phyloP scores from a whole-genome alignment of 2,888 invertebrate genomes.

The Tolmerus cingulatus region DNA sequence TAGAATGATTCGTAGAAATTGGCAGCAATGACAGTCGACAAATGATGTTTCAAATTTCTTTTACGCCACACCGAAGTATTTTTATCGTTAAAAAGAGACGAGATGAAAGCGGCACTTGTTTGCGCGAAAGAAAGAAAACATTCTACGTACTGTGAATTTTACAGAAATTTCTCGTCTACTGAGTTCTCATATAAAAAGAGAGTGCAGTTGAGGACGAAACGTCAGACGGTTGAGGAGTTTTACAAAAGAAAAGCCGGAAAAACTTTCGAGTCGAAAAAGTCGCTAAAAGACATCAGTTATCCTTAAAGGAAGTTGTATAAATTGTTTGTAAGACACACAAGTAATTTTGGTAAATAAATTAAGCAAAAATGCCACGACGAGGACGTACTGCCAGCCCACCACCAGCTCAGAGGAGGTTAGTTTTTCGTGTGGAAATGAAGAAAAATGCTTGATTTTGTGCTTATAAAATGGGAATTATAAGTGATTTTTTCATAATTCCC shows the following conservation, averaged over 20 bases:
- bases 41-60: neutral
- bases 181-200: neutral
- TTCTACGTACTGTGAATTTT: neutral
- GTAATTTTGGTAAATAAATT: slow-evolving; percentile 31
- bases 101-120: neutral
- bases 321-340: neutral
- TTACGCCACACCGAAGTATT: neutral
- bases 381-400: slow-evolving; percentile 78
- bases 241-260: too few species aligned
- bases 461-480: neutral
- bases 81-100: neutral
- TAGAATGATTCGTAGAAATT: neutral
- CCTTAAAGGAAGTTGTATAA: neutral
- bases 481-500: neutral
- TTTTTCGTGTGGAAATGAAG: slow-evolving; percentile 40
- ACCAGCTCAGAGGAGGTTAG: slow-evolving; percentile 71
- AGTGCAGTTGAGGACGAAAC: neutral
- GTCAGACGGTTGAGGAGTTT: neutral
- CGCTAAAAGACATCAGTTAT: neutral
- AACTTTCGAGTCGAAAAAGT: neutral
- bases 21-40: neutral
- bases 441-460: neutral
- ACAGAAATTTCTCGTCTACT: neutral
- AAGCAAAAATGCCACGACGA: slow-evolving; percentile 72
- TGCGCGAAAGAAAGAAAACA: neutral